Percentiles rank a stretch among this genome's conserved stretches.
These are phyloP conservation scores for Tiliacea citrago DNA, from an alignment of 2,888 invertebrate genomes.

Conservation along the genomic window DNA sequence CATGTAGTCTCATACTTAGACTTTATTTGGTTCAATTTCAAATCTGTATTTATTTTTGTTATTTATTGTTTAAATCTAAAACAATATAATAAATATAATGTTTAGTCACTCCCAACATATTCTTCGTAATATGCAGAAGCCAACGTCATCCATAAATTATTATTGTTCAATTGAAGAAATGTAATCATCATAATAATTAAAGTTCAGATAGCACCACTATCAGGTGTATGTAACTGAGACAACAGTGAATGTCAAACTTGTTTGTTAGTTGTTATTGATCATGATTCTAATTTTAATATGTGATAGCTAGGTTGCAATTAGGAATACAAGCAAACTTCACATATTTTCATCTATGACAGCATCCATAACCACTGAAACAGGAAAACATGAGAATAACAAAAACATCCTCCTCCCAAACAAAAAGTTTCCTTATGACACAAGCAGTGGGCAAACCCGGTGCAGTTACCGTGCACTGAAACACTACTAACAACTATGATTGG, in stretches of 20 bases:
- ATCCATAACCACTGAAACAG: constrained; percentile 48
- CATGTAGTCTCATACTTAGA: not conserved
- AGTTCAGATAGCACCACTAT: constrained; percentile 1
- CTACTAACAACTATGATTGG: not conserved
- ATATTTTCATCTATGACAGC: constrained; percentile 52
- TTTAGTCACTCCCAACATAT: not conserved
- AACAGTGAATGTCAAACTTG: not conserved
- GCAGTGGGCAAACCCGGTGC: constrained; percentile 1
- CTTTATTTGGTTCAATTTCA: not conserved
- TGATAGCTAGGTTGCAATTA: constrained; percentile 10
- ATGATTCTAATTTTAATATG: constrained; percentile 13
- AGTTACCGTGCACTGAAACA: not conserved
- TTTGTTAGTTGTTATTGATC: constrained; percentile 5
- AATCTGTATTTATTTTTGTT: not conserved
- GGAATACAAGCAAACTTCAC: constrained; percentile 30
- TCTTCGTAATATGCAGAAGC: not conserved
- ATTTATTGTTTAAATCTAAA: not conserved
- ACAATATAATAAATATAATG: not conserved
- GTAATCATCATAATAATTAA: not conserved
- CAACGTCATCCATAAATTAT: not conserved
- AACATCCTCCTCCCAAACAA: constrained; percentile 40
- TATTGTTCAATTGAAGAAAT: not conserved
- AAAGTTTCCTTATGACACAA: constrained; percentile 30
- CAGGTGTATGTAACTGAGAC: not conserved
- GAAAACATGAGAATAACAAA: constrained; percentile 51